Base-by-base conservation (phyloP, 2,888 invertebrate genomes). In the Nebria salina region DNA sequence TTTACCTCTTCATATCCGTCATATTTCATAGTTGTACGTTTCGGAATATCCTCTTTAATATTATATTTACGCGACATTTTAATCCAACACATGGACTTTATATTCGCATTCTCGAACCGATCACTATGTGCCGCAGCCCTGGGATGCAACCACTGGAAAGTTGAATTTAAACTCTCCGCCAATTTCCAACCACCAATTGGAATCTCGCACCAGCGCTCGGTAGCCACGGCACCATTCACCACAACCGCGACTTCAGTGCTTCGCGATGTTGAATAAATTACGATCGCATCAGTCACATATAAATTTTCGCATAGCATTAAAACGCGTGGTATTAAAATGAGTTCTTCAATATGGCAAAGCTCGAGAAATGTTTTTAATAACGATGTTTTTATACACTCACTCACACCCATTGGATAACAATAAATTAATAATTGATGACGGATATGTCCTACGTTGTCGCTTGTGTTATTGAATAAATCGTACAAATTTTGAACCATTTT, bases 171-270 rank as follows among this genome's bases (percentile, higher is more conserved):
- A 54, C 65, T 54, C 9, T 75, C 26, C 2, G 80, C 72, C 0
- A 80, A 34, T 6, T 54, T 68, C 80, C 80, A 80, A 54, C 80
- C 80, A 11, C 70, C 80, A 8, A 81, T 42, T 0, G 76, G 54
- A 11, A 70, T 11, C 64, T 81, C 76, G 6, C 26, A 20, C 81
- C 81, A 81, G 5, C 73, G 65, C 0, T 54, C 65, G 34, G 4
- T 7, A 3, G 5, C 65, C 25, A 81, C 42, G 9, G 2, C 5
- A n/a, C 76, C 72, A 15, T 65, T 65, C n/a, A 75, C 20, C 13
- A 81, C 68, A 8, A 81, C 65, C 1, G 81, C 76, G 4, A 81
- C 76, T 26, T 81, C 81, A 2, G 81, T 81, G 65, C 65, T 76
- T 5, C 76, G 72, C 26, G 72, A 34, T 2, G 76, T 66, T 26